These are phyloP conservation scores for Alosa alosa DNA, from an alignment of 2,113 vertebrate species.

Conservation along the genomic window DNA sequence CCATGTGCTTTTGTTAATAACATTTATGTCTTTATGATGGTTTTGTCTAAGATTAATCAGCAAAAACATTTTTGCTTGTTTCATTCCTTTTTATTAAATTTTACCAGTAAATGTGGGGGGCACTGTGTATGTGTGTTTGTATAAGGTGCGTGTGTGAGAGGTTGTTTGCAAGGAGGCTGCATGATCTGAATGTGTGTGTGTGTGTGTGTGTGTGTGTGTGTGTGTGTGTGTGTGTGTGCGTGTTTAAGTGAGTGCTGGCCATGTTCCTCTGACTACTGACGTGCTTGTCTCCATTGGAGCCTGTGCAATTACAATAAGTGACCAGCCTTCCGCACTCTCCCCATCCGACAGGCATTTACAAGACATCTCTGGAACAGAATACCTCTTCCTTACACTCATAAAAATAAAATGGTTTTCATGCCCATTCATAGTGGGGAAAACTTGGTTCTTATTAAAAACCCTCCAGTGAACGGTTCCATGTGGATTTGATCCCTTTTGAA, in stretches of 20 bases:
- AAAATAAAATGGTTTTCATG: no score
- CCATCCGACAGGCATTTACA: neutral
- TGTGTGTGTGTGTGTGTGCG: neutral
- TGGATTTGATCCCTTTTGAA: neutral
- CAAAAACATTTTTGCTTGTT: no score
- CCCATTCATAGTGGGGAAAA: neutral
- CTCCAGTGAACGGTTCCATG: neutral
- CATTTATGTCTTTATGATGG: no score
- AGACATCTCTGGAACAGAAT: neutral
- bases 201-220: neutral
- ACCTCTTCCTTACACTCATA: no score
- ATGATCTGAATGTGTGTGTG: neutral
- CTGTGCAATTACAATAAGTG: neutral
- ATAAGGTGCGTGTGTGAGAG: no score
- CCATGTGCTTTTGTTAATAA: no score
- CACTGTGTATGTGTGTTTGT: no score
- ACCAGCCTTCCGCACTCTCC: neutral
- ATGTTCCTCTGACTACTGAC: neutral
- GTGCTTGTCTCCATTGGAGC: neutral
- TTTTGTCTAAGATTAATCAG: no score
- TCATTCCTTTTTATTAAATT: no score
- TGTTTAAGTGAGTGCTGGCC: neutral
- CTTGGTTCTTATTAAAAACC: neutral
- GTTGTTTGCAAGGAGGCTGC: no score
- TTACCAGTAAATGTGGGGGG: no score